phyloP scores from a whole-genome alignment of 1,140 invertebrate genomes.

The Lutraria rhynchaena region DNA sequence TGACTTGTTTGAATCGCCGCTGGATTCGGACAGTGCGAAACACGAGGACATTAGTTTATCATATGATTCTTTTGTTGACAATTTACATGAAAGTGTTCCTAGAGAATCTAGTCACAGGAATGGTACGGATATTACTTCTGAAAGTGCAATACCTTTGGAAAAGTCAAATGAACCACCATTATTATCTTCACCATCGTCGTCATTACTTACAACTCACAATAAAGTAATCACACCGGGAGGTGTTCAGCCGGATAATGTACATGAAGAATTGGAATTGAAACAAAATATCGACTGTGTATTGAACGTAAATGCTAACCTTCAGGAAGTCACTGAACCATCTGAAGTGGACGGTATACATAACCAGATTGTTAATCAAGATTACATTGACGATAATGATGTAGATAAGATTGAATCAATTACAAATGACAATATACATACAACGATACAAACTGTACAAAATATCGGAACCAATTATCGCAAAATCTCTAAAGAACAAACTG shows the following conservation, averaged over 20 bases:
- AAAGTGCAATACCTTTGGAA: constrained; percentile 38
- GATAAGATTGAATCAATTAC: constrained; percentile 18
- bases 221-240: background rate
- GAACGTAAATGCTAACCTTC: background rate
- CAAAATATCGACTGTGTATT: constrained; percentile 13
- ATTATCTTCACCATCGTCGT: background rate
- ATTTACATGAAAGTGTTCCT: constrained; percentile 5
- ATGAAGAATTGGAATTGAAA: constrained; percentile 3
- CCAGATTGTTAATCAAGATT: constrained; percentile 15
- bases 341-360: constrained; percentile 9
- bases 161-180: background rate
- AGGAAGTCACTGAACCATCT: constrained; percentile 13
- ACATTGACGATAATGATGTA: constrained; percentile 14
- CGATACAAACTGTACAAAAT: background rate
- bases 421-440: constrained; percentile 19
- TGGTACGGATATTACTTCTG: constrained; percentile 19
- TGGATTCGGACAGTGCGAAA: too few relatives aligned
- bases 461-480: constrained; percentile 34
- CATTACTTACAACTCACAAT: too few relatives aligned
- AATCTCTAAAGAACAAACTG: constrained; percentile 12
- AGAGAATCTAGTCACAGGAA: constrained; percentile 30
- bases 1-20: constrained; percentile 10
- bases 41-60: background rate
- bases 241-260: constrained; percentile 21
- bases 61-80: constrained; percentile 54